Conservation (phyloP, 1,140 invertebrate species). For the Aphis gossypii region DNA sequence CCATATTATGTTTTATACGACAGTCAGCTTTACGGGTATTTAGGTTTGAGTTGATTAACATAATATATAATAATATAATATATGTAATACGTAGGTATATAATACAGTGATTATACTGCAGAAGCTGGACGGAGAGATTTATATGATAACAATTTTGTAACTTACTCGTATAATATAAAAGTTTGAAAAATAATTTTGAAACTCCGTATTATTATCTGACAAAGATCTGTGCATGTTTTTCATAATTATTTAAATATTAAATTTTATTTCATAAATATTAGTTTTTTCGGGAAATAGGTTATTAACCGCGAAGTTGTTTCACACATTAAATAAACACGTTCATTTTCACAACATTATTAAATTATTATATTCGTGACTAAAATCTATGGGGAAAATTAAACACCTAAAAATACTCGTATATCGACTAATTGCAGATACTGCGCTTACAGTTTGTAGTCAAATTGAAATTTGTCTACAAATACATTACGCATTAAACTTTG, state of each 20-base stretch:
- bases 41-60: neutral
- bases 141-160: neutral
- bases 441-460: neutral
- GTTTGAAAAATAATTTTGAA: neutral
- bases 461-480: neutral
- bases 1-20: no score
- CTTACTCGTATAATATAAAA: neutral
- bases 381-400: neutral
- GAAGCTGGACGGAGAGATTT: neutral
- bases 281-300: slow-evolving; percentile 16
- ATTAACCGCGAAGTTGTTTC: neutral
- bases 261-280: neutral
- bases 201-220: neutral
- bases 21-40: no score
- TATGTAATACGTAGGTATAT: neutral
- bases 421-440: neutral
- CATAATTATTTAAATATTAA: neutral
- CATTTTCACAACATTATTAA: neutral
- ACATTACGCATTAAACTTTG: neutral
- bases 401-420: no score
- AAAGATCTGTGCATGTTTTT: neutral
- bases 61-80: neutral
- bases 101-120: neutral
- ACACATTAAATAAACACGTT: neutral
- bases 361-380: neutral